These are phyloP conservation scores for Hydractinia echinata DNA, from an alignment of 30 jellyfish, hydroid and myxozoan genomes.

Conservation along the genomic window DNA sequence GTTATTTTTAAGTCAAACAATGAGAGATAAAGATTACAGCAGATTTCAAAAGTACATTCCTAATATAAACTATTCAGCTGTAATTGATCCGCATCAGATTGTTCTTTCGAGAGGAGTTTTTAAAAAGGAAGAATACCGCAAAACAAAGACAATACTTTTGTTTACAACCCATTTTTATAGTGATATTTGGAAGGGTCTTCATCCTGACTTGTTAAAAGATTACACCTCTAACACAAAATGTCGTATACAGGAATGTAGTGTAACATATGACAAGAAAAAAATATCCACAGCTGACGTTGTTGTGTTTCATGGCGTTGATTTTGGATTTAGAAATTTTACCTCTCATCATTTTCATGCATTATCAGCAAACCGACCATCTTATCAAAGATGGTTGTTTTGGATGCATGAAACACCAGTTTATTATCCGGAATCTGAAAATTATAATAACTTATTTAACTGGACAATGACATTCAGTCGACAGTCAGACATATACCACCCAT, in stretches of 20 bases:
- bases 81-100: slow-evolving; percentile 11
- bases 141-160: slow-evolving; percentile 54
- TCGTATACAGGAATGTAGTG: slow-evolving; percentile 45
- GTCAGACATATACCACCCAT: slow-evolving; percentile 82
- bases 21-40: too few species aligned
- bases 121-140: neutral
- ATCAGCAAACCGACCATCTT: slow-evolving; percentile 35
- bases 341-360: slow-evolving; percentile 46
- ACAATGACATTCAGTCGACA: slow-evolving; percentile 85
- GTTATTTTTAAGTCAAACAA: too few species aligned
- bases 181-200: slow-evolving; percentile 66
- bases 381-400: slow-evolving; percentile 84
- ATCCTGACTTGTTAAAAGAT: slow-evolving; percentile 28
- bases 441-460: slow-evolving; percentile 81
- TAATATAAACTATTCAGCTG: slow-evolving; percentile 23
- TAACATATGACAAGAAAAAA: slow-evolving; percentile 66
- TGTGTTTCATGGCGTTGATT: slow-evolving; percentile 89
- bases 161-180: slow-evolving; percentile 72
- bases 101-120: slow-evolving; percentile 9
- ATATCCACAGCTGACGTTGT: slow-evolving; percentile 69
- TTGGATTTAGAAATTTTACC: slow-evolving; percentile 42
- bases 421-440: slow-evolving; percentile 39
- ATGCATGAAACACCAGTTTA: slow-evolving; percentile 90
- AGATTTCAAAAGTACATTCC: slow-evolving; percentile 25
- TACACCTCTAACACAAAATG: slow-evolving; percentile 66